These are phyloP conservation scores for Trinectes maculatus DNA, from an alignment of 2,113 vertebrate species.

Conservation along the genomic window DNA sequence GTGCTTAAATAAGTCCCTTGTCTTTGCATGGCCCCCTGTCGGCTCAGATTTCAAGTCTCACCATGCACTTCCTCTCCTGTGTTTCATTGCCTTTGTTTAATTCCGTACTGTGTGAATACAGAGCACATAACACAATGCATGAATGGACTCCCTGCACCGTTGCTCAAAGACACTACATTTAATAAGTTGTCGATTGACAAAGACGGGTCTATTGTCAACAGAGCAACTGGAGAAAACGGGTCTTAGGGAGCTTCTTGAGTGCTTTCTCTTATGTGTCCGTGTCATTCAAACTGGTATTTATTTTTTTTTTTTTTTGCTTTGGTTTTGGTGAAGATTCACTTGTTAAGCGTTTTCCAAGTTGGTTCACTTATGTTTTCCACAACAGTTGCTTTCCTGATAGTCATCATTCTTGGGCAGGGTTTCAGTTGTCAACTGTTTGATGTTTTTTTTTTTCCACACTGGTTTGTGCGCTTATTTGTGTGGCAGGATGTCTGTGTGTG, in stretches of 20 bases:
- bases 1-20: slow-evolving; percentile 22
- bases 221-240: slow-evolving; percentile 18
- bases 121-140: slow-evolving; percentile 42
- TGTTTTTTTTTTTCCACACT: slow-evolving; percentile 42
- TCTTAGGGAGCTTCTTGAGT: slow-evolving; percentile 11
- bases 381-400: slow-evolving; percentile 19
- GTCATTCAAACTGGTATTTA: slow-evolving; percentile 5
- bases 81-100: slow-evolving; percentile 26
- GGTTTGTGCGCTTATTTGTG: slow-evolving; percentile 16
- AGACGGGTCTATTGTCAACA: slow-evolving; percentile 37
- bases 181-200: slow-evolving; percentile 52
- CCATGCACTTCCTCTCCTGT: slow-evolving; percentile 22
- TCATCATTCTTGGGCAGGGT: slow-evolving; percentile 48
- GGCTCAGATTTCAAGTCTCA: slow-evolving; percentile 33
- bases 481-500: slow-evolving; percentile 1
- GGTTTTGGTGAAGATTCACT: slow-evolving; percentile 27
- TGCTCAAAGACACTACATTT: slow-evolving; percentile 37
- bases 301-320: slow-evolving; percentile 37
- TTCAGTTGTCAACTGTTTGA: slow-evolving; percentile 49
- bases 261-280: too few relatives aligned
- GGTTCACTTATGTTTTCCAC: slow-evolving; percentile 34
- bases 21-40: slow-evolving; percentile 33
- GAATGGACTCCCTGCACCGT: slow-evolving; percentile 31
- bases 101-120: slow-evolving; percentile 36
- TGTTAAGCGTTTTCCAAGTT: slow-evolving; percentile 47